phyloP scores from a whole-genome alignment of 2,113 vertebrate species.

The Engraulis encrasicolus region DNA sequence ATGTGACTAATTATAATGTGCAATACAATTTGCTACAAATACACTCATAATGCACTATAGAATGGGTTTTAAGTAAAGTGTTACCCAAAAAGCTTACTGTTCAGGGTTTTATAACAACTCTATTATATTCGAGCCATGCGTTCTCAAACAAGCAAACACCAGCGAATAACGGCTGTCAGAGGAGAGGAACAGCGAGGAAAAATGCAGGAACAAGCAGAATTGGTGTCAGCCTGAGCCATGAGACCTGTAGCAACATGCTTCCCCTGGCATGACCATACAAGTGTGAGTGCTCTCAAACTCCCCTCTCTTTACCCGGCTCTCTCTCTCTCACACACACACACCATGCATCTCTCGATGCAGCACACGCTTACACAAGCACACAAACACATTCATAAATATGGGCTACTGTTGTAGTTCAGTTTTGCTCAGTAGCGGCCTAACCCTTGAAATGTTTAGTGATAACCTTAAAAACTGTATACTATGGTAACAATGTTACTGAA shows the following conservation, averaged over 20 bases:
- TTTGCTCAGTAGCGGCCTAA: background rate
- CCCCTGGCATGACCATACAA: conserved; percentile 35
- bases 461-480: too few relatives aligned
- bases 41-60: too few relatives aligned
- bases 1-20: too few relatives aligned
- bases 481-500: too few relatives aligned
- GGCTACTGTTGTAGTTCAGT: background rate
- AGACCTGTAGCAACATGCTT: conserved; percentile 50
- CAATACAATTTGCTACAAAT: too few relatives aligned
- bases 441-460: too few relatives aligned
- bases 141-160: background rate
- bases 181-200: conserved; percentile 20
- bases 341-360: background rate
- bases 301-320: conserved; percentile 15
- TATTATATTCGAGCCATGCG: too few relatives aligned
- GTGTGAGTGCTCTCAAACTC: conserved; percentile 16
- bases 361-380: background rate
- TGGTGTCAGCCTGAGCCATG: conserved; percentile 17
- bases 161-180: background rate
- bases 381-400: too few relatives aligned
- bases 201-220: conserved; percentile 33
- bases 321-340: background rate
- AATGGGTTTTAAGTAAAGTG: too few relatives aligned
- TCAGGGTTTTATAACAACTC: too few relatives aligned
- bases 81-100: too few relatives aligned